phyloP scores from a whole-genome alignment of 2,113 vertebrate species.

The Narcine bancroftii region DNA sequence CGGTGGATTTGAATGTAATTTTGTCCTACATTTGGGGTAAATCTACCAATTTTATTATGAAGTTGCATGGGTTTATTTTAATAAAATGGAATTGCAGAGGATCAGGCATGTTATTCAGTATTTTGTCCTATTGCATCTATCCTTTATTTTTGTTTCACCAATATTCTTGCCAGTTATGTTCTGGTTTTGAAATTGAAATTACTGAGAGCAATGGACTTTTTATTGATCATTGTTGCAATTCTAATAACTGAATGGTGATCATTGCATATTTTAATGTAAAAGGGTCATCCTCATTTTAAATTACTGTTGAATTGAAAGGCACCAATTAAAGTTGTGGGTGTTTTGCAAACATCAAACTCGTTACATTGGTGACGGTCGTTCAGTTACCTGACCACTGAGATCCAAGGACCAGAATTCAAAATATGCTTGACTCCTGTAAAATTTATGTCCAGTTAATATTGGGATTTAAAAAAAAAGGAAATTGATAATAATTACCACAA shows the following conservation, averaged over 20 bases:
- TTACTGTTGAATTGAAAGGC: neutral
- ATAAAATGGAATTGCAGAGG: neutral
- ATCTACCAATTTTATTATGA: neutral
- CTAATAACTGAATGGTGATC: too few relatives aligned
- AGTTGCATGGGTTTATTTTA: neutral
- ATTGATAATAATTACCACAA: too few relatives aligned
- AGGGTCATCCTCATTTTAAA: neutral
- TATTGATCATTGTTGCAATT: neutral
- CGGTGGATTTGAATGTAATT: constrained; percentile 35
- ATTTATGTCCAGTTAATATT: too few relatives aligned
- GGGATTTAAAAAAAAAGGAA: too few relatives aligned
- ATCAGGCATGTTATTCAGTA: neutral
- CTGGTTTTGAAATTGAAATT: neutral
- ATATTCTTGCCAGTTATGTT: neutral
- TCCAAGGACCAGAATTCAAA: too few relatives aligned
- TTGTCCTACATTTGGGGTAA: constrained; percentile 12
- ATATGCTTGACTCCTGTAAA: too few relatives aligned
- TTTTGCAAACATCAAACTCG: neutral
- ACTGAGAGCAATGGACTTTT: neutral
- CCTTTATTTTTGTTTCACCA: neutral
- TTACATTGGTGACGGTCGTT: too few relatives aligned
- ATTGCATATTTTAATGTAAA: neutral
- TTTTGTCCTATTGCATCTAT: neutral
- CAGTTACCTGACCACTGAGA: too few relatives aligned
- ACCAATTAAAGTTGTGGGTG: neutral